phyloP scores from a whole-genome alignment of 2,797 vertebrate species.

The Sebastes iracundus region DNA sequence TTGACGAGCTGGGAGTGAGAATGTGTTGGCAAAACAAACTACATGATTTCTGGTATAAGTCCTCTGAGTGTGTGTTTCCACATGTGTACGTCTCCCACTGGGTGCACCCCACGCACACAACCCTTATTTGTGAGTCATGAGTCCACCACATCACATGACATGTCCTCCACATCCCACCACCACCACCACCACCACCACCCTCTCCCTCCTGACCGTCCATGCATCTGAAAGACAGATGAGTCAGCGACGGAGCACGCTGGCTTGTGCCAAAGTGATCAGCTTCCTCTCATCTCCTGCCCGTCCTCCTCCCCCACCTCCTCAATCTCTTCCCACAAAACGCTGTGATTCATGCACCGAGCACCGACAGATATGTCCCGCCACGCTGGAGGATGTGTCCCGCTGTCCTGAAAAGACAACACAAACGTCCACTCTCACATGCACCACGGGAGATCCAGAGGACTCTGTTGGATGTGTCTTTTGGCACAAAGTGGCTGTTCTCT shows the following conservation, averaged over 20 bases:
- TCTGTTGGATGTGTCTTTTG: not conserved
- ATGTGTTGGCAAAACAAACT: not conserved
- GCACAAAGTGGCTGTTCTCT: not conserved
- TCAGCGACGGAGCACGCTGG: constrained; percentile 47
- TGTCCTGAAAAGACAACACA: constrained; percentile 30
- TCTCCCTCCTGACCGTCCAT: not conserved
- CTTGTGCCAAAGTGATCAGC: constrained; percentile 52
- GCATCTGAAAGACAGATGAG: constrained; percentile 63
- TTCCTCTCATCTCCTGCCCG: constrained; percentile 51
- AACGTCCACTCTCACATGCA: constrained; percentile 11
- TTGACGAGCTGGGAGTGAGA: no score
- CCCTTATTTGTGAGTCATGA: constrained; percentile 52
- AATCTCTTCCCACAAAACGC: constrained; percentile 37
- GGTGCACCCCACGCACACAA: not conserved
- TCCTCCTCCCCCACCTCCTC: constrained; percentile 13
- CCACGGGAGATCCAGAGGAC: not conserved
- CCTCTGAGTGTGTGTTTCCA: not conserved
- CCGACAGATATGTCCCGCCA: constrained; percentile 52
- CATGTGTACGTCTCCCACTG: not conserved
- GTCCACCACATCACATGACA: constrained; percentile 31
- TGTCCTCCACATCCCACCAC: constrained; percentile 38
- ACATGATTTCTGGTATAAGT: not conserved
- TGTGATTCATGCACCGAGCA: constrained; percentile 60
- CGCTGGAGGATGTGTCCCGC: constrained; percentile 22
- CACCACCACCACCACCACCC: not conserved